These are phyloP conservation scores for Cryptomyrus ogoouensis DNA, from an alignment of 2,113 vertebrate genomes.

Conservation along the genomic window DNA sequence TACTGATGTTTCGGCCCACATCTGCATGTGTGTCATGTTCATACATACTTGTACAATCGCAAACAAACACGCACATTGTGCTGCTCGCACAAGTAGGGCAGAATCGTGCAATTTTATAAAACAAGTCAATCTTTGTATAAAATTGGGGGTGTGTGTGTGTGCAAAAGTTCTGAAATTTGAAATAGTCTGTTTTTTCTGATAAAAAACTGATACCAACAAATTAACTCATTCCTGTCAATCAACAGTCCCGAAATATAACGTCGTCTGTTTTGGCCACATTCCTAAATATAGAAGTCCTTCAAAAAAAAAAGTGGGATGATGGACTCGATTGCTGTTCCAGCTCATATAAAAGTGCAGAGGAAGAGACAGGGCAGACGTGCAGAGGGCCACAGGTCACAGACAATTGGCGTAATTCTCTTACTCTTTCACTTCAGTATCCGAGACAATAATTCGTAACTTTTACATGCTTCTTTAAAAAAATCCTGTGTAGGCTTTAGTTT, in stretches of 20 bases:
- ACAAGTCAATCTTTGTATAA: not conserved
- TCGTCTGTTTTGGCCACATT: not conserved
- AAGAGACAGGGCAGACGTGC: not conserved
- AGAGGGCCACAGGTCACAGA: not conserved
- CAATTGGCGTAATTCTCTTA: not conserved
- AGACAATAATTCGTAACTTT: not conserved
- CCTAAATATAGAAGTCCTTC: not conserved
- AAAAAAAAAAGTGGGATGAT: not conserved
- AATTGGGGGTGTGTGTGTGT: not conserved
- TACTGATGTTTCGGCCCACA: not conserved
- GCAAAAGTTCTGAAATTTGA: not conserved
- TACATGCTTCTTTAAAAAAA: not conserved
- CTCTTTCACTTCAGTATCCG: not conserved
- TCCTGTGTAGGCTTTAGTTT: not conserved
- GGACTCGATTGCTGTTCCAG: not conserved
- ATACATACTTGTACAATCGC: not conserved
- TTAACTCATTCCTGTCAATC: not conserved
- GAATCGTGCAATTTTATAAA: not conserved
- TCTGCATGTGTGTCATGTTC: not conserved
- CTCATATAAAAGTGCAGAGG: not conserved
- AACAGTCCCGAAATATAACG: not conserved
- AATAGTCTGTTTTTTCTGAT: not conserved
- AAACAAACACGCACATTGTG: not conserved
- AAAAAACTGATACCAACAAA: not conserved
- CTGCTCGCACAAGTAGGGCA: not conserved